These are phyloP conservation scores for Laspeyria flexula DNA, from an alignment of 2,888 invertebrate species.

Conservation along the genomic window DNA sequence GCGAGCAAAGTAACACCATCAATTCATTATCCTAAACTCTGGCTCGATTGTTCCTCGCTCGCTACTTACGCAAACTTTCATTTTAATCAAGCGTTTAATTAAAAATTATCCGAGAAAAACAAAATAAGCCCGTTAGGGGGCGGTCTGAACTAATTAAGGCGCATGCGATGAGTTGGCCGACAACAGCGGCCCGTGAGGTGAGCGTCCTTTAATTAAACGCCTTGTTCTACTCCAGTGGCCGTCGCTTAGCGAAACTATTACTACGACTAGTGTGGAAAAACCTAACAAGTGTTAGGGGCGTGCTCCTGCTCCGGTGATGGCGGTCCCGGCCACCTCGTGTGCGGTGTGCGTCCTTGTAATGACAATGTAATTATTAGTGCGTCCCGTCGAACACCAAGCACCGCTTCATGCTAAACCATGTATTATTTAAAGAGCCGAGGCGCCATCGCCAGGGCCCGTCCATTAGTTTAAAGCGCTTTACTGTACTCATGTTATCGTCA, in stretches of 20 bases:
- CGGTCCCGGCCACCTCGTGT: constrained; percentile 19
- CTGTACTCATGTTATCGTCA: constrained; percentile 27
- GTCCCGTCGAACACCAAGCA: not conserved
- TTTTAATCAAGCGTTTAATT: constrained; percentile 87
- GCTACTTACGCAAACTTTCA: constrained; percentile 86
- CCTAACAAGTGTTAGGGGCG: constrained; percentile 67
- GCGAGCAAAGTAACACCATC: constrained; percentile 85
- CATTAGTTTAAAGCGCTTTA: constrained; percentile 37
- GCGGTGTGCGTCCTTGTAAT: constrained; percentile 35
- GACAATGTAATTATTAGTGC: constrained; percentile 44
- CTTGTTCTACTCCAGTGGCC: constrained; percentile 76
- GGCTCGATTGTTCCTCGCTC: constrained; percentile 84
- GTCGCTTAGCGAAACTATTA: constrained; percentile 77
- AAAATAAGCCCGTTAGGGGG: constrained; percentile 86
- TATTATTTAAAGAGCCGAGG: constrained; percentile 29
- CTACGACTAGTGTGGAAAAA: constrained; percentile 63
- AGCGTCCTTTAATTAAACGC: constrained; percentile 80
- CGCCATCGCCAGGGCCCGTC: constrained; percentile 8
- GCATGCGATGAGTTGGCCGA: constrained; percentile 80
- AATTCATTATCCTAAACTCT: constrained; percentile 86
- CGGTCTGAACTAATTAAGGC: constrained; percentile 85
- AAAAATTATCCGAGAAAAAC: constrained; percentile 87
- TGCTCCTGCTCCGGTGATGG: constrained; percentile 43
- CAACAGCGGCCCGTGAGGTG: constrained; percentile 76
- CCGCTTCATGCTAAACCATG: constrained; percentile 8